Evolutionary conservation across 1,140 invertebrate species (phyloP).

Genomic region (Drosophila gunungcola): DNA sequence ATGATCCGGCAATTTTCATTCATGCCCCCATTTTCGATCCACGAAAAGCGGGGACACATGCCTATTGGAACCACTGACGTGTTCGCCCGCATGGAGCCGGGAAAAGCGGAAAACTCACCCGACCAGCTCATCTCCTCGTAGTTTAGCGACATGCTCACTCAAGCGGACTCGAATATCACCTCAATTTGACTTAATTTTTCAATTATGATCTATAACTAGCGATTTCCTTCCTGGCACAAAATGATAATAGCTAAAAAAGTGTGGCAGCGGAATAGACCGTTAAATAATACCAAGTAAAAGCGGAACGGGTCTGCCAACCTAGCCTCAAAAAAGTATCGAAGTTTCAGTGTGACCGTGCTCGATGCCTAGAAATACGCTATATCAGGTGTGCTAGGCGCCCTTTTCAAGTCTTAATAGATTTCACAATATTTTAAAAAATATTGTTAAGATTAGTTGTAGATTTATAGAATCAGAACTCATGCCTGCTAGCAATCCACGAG

Average conservation of each 20-base stretch:
- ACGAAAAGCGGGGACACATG: not conserved
- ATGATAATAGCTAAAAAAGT: conserved; percentile 2
- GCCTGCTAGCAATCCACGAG: too few relatives aligned
- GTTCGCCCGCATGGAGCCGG: conserved; percentile 3
- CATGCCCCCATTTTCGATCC: conserved; percentile 13
- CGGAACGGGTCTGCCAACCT: not conserved
- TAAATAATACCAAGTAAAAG: not conserved
- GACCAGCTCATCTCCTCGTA: conserved; percentile 86
- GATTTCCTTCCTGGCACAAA: conserved; percentile 23
- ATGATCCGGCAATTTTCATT: conserved; percentile 29
- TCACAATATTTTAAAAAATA: too few relatives aligned
- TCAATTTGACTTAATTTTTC: conserved; percentile 49
- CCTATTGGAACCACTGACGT: conserved; percentile 22
- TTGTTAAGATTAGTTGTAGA: too few relatives aligned
- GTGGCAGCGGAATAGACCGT: not conserved
- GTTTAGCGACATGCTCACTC: conserved; percentile 84
- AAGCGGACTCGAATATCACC: conserved; percentile 6
- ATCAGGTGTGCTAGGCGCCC: too few relatives aligned
- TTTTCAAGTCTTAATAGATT: too few relatives aligned
- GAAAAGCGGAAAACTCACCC: conserved; percentile 72
- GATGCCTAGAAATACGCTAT: too few relatives aligned
- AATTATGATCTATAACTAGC: conserved; percentile 25
- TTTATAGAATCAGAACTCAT: too few relatives aligned
- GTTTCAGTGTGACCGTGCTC: too few relatives aligned
- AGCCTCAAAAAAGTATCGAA: not conserved